Conservation (phyloP, 2,113 vertebrate genomes). For the Xiphorhynchus elegans region DNA sequence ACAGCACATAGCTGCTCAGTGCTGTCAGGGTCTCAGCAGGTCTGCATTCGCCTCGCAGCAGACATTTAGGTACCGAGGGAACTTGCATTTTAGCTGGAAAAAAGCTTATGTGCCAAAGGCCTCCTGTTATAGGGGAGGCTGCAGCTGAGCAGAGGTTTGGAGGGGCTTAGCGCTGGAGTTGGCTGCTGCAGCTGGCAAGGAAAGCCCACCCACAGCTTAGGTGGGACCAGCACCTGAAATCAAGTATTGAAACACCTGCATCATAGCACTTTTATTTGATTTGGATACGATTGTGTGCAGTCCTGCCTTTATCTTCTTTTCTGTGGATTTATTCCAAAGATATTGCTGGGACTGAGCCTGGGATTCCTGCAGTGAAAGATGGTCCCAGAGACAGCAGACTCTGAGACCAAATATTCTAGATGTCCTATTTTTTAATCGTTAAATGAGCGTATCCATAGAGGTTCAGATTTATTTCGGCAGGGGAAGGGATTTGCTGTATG, state of each 20-base stretch:
- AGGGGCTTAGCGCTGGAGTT: background rate
- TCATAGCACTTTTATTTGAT: background rate
- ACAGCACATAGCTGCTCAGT: background rate
- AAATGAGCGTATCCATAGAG: background rate
- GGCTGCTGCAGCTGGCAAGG: background rate
- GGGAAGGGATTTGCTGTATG: background rate
- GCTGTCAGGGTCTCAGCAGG: slow-evolving; percentile 33
- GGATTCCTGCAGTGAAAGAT: background rate
- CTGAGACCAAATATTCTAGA: background rate
- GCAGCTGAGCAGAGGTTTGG: background rate
- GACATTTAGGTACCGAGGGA: slow-evolving; percentile 9
- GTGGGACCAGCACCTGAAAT: background rate
- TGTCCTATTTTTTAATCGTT: background rate
- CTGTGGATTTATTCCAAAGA: background rate
- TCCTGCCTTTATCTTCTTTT: background rate
- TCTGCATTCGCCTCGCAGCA: background rate
- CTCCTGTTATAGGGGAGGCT: background rate
- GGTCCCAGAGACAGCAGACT: background rate
- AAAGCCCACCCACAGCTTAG: background rate
- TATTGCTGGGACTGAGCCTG: background rate
- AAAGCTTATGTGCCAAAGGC: slow-evolving; percentile 14
- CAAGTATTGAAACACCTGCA: background rate
- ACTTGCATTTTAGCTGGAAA: background rate
- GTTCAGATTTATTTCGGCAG: background rate
- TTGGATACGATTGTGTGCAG: background rate